A percentile compares a stretch with the other conserved stretches of the same genome.
Conservation (phyloP, 1,140 invertebrate species). For the Teleopsis dalmanni region DNA sequence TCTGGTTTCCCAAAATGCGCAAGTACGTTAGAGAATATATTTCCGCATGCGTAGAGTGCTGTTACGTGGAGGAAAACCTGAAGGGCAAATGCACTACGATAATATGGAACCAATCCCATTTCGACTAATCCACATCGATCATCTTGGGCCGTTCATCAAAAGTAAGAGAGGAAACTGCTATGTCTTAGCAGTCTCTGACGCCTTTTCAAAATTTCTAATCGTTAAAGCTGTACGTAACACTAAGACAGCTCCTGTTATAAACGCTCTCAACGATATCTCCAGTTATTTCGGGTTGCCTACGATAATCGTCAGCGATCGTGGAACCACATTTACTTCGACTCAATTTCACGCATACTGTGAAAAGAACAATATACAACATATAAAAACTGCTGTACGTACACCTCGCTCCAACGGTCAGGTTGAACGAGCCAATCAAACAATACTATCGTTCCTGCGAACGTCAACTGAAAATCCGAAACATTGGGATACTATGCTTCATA, state of each 20-base stretch:
- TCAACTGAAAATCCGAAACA: not conserved
- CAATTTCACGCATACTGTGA: constrained; percentile 7
- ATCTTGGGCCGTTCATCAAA: constrained; percentile 26
- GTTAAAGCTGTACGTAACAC: constrained; percentile 13
- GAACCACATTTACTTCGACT: constrained; percentile 10
- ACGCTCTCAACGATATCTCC: not conserved
- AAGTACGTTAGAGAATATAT: constrained; percentile 19
- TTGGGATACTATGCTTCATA: not conserved
- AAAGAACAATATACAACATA: constrained; percentile 8
- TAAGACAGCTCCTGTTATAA: constrained; percentile 17
- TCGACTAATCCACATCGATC: constrained; percentile 27
- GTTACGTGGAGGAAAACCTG: constrained; percentile 19
- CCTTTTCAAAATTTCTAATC: constrained; percentile 20
- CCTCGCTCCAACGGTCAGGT: constrained; percentile 21
- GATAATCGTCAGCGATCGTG: constrained; percentile 21
- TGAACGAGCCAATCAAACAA: constrained; percentile 21
- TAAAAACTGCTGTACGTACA: constrained; percentile 11
- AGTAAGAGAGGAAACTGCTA: constrained; percentile 39
- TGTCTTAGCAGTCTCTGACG: constrained; percentile 42
- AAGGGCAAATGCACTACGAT: constrained; percentile 23
- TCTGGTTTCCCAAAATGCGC: constrained; percentile 27
- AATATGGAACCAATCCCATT: constrained; percentile 27
- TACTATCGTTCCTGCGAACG: not conserved
- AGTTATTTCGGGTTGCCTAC: constrained; percentile 13
- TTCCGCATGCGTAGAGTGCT: constrained; percentile 20